Evolutionary conservation across 2,113 vertebrate species (phyloP).

Genomic region (Salvelinus fontinalis): DNA sequence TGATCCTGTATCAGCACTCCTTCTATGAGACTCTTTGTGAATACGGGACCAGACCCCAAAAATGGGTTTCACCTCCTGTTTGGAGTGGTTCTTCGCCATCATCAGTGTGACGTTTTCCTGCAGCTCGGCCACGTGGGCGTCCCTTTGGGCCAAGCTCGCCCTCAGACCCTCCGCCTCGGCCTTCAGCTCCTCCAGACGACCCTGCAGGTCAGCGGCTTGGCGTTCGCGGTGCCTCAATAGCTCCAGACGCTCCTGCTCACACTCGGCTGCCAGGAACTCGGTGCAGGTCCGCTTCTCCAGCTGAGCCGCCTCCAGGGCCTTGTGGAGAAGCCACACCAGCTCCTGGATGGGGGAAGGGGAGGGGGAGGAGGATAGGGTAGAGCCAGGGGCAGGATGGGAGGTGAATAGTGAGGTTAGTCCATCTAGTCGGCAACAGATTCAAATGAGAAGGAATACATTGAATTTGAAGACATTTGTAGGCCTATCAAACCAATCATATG

Average conservation of each 20-base stretch:
- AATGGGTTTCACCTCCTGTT: conserved; percentile 75
- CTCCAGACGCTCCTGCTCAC: conserved; percentile 85
- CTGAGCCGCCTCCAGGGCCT: conserved; percentile 88
- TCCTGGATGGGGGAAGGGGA: conserved; percentile 71
- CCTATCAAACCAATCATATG: too few relatives aligned
- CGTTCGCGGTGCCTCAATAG: conserved; percentile 86
- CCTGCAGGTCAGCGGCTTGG: conserved; percentile 74
- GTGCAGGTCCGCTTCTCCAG: conserved; percentile 85
- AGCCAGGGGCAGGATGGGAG: neutral
- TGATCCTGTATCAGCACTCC: too few relatives aligned
- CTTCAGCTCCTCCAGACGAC: conserved; percentile 70
- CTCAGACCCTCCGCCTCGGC: conserved; percentile 69
- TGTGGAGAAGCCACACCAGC: conserved; percentile 89
- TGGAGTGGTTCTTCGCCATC: conserved; percentile 86
- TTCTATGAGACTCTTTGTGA: too few relatives aligned
- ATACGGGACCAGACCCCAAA: too few relatives aligned
- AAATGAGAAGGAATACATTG: neutral
- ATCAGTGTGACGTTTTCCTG: conserved; percentile 74
- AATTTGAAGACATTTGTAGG: too few relatives aligned
- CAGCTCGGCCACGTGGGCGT: conserved; percentile 76
- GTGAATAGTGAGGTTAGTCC: neutral
- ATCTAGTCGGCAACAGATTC: neutral
- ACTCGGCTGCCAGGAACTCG: conserved; percentile 75
- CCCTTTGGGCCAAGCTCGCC: conserved; percentile 66
- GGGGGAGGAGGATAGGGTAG: neutral